phyloP scores from a whole-genome alignment of 2,888 invertebrate genomes.

The Ceraclea dissimilis region DNA sequence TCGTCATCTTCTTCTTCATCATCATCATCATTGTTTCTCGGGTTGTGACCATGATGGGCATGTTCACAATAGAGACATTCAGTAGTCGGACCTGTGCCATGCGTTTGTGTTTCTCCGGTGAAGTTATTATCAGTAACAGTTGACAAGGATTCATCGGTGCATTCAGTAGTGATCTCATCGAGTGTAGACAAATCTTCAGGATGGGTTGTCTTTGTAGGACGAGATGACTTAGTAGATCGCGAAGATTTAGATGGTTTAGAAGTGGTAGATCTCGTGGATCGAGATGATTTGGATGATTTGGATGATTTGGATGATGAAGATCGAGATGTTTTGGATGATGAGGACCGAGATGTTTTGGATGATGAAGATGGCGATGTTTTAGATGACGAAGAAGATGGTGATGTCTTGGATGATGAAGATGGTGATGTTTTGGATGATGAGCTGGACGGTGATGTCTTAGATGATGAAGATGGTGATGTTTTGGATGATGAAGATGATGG shows the following conservation, averaged over 20 bases:
- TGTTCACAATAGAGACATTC: neutral
- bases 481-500: too few relatives aligned
- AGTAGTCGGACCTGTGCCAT: neutral
- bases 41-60: neutral
- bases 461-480: neutral
- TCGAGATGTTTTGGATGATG: neutral
- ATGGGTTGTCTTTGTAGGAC: neutral
- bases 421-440: neutral
- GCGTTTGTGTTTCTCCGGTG: constrained; percentile 1
- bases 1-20: too few relatives aligned
- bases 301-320: neutral
- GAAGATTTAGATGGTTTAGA: neutral
- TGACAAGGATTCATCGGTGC: neutral
- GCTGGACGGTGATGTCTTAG: neutral
- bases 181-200: neutral
- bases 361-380: neutral
- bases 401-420: neutral
- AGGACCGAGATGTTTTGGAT: neutral
- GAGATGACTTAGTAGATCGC: neutral
- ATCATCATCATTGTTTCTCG: neutral
- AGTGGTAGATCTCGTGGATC: neutral
- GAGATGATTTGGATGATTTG: neutral
- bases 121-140: neutral
- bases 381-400: neutral
- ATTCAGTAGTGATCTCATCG: neutral